Evolutionary conservation across 2,888 invertebrate species (phyloP).

Genomic region (Eulithis testata): DNA sequence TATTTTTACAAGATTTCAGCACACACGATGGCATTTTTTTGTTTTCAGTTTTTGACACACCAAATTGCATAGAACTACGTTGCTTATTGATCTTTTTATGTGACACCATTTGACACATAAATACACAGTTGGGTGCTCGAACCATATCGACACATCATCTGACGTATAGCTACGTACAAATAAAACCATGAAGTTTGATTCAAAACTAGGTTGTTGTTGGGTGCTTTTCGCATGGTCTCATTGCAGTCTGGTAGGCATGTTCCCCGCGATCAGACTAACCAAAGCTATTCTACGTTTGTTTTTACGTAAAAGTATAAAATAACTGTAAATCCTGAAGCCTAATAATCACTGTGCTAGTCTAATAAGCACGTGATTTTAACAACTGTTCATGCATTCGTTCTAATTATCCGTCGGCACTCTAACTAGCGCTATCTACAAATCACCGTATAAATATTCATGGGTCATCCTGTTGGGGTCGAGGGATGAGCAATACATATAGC

Average conservation of each 20-base stretch:
- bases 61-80: slow-evolving; percentile 1
- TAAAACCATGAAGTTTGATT: slow-evolving; percentile 27
- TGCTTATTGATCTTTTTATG: background rate
- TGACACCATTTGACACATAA: slow-evolving; percentile 19
- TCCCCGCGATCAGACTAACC: background rate
- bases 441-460: slow-evolving; percentile 80
- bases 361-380: slow-evolving; percentile 1
- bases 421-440: slow-evolving; percentile 68
- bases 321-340: background rate
- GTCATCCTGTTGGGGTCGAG: slow-evolving; percentile 64
- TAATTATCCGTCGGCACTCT: slow-evolving; percentile 36
- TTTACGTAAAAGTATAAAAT: too few relatives aligned
- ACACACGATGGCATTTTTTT: slow-evolving; percentile 41
- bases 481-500: slow-evolving; percentile 73
- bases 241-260: background rate
- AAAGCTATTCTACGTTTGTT: too few relatives aligned
- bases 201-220: background rate
- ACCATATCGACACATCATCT: slow-evolving; percentile 16
- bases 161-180: slow-evolving; percentile 4
- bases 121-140: background rate
- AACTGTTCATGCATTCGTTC: slow-evolving; percentile 17
- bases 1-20: slow-evolving; percentile 41
- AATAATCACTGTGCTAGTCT: background rate
- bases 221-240: background rate
- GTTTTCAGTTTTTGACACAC: slow-evolving; percentile 22